Conservation (phyloP, 2,888 invertebrate genomes). For the Clivina fossor region DNA sequence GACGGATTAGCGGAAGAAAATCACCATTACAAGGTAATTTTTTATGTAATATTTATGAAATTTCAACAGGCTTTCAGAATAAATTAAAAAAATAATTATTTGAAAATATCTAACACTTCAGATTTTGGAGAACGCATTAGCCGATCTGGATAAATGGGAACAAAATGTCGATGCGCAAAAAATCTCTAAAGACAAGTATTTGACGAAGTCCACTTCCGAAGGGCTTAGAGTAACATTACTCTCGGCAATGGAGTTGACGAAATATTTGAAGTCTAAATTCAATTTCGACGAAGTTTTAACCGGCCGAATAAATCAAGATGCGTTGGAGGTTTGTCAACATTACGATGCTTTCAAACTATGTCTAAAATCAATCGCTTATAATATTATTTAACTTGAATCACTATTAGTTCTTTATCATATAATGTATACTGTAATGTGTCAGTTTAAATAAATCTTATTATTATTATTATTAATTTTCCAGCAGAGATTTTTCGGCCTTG, state of each 20-base stretch:
- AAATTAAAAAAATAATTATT: not conserved
- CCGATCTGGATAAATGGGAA: not conserved
- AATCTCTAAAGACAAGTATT: not conserved
- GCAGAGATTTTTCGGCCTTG: not conserved
- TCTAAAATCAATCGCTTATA: too few species aligned
- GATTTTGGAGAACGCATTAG: not conserved
- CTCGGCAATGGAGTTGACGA: not conserved
- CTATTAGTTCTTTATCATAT: too few species aligned
- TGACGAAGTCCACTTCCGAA: not conserved
- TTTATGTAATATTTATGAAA: not conserved
- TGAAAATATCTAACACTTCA: not conserved
- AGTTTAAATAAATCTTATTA: too few species aligned
- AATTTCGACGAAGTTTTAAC: not conserved
- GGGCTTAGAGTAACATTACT: not conserved
- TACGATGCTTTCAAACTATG: too few species aligned
- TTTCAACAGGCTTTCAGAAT: not conserved
- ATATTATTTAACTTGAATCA: too few species aligned
- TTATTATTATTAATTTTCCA: too few species aligned
- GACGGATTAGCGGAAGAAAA: not conserved
- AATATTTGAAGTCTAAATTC: not conserved
- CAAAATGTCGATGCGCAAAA: not conserved
- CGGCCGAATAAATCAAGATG: not conserved
- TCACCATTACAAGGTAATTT: not conserved
- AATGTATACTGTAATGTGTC: too few species aligned
- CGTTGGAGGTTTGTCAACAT: too few species aligned